Evolutionary conservation across 92 coral and sea anemone species (phyloP).

Genomic region (Ricordea florida): DNA sequence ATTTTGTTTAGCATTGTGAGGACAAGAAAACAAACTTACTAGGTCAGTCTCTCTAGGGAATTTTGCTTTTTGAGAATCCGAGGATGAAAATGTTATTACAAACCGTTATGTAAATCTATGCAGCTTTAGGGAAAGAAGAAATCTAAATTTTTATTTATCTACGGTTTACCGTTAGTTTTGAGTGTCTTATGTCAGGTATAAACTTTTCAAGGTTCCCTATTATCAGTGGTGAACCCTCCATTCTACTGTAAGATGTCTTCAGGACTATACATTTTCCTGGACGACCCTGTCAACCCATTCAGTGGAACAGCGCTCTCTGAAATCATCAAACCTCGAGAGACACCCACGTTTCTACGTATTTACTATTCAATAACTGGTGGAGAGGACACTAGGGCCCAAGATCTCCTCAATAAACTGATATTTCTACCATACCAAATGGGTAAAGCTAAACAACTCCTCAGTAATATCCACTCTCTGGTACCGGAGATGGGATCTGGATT

Average conservation of each 20-base stretch:
- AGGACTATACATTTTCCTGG: neutral
- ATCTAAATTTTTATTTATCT: too few relatives aligned
- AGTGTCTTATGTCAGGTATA: too few relatives aligned
- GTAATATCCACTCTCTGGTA: neutral
- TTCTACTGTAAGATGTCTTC: neutral
- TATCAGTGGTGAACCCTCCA: neutral
- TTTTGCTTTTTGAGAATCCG: too few relatives aligned
- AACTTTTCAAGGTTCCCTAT: too few relatives aligned
- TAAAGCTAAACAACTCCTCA: neutral
- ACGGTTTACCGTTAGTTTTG: too few relatives aligned
- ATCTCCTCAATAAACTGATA: neutral
- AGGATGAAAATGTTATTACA: too few relatives aligned
- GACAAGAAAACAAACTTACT: too few relatives aligned
- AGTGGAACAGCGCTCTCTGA: neutral
- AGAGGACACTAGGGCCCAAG: neutral
- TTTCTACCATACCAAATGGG: neutral
- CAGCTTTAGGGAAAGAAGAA: too few relatives aligned
- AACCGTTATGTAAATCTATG: too few relatives aligned
- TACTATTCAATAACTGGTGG: conserved; percentile 8
- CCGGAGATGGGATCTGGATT: neutral
- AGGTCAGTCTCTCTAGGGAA: too few relatives aligned
- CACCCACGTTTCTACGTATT: neutral
- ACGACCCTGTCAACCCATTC: neutral
- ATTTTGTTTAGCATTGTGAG: too few relatives aligned
- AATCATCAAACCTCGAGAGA: neutral